phyloP scores from a whole-genome alignment of 2,888 invertebrate genomes.

The Drosophila yooni region DNA sequence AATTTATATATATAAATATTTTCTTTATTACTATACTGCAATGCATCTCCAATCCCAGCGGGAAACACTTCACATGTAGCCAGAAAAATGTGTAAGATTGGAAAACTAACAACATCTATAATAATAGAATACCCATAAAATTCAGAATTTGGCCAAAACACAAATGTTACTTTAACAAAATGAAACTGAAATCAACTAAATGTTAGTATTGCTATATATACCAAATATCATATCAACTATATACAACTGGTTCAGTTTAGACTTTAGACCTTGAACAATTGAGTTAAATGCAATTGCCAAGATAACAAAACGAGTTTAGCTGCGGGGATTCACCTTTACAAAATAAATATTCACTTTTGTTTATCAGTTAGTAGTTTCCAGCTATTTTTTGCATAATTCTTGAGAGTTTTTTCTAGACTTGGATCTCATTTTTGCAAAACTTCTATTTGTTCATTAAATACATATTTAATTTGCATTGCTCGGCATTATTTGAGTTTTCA shows the following conservation, averaged over 20 bases:
- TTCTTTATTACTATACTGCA: too few species aligned
- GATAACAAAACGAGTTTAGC: slow-evolving; percentile 11
- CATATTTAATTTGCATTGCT: background rate
- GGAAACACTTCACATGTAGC: too few species aligned
- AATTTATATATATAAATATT: background rate
- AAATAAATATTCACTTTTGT: background rate
- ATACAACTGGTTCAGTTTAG: background rate
- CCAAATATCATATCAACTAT: background rate
- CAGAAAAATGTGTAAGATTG: background rate
- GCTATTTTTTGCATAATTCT: background rate
- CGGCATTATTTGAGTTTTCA: slow-evolving; percentile 1
- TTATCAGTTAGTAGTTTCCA: background rate
- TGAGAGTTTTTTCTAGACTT: background rate
- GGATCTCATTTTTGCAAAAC: too few species aligned
- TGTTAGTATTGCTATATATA: background rate
- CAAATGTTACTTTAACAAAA: background rate
- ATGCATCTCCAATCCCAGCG: too few species aligned
- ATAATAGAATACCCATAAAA: accelerated
- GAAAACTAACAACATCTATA: background rate
- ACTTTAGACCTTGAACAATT: slow-evolving; percentile 4
- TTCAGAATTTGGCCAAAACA: accelerated
- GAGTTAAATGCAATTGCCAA: background rate
- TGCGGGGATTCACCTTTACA: background rate
- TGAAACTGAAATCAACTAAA: accelerated
- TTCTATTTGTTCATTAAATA: background rate